Evolutionary conservation across 2,888 invertebrate genomes (phyloP).

Genomic region (Scaptomyza caliginosa): DNA sequence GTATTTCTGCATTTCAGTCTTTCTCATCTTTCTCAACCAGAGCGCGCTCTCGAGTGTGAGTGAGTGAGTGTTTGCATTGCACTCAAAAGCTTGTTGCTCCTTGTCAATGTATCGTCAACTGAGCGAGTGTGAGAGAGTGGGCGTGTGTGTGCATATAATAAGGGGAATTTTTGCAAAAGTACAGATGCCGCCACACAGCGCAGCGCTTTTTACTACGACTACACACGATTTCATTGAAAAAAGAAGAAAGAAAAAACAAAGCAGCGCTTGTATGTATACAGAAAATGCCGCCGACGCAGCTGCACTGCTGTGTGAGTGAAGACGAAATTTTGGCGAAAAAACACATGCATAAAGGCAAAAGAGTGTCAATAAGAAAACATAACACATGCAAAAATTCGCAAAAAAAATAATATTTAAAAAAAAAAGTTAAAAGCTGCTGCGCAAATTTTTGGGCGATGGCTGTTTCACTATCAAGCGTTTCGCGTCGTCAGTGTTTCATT

Average conservation of each 20-base stretch:
- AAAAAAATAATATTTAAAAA: no score
- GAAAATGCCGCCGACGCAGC: constrained; percentile 46
- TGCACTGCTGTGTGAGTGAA: constrained; percentile 13
- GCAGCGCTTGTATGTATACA: constrained; percentile 31
- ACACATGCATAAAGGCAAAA: constrained; percentile 22
- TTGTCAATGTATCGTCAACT: constrained; percentile 14
- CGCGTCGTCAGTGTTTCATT: constrained; percentile 44
- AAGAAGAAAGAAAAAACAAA: constrained; percentile 30
- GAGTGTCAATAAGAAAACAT: constrained; percentile 47
- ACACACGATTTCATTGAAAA: constrained; percentile 73
- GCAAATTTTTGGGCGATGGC: constrained; percentile 79
- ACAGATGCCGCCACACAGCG: constrained; percentile 74
- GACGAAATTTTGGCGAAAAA: constrained; percentile 34
- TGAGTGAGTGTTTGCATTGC: constrained; percentile 54
- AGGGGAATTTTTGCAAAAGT: constrained; percentile 66
- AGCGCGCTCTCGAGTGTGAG: constrained; percentile 23
- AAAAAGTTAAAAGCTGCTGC: constrained; percentile 73
- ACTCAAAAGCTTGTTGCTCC: constrained; percentile 78
- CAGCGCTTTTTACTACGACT: constrained; percentile 63
- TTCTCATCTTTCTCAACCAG: constrained; percentile 10
- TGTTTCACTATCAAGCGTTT: constrained; percentile 55
- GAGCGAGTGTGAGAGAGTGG: constrained; percentile 34
- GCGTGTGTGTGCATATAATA: constrained; percentile 23
- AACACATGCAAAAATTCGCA: constrained; percentile 24
- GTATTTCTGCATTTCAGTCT: constrained; percentile 34